These are phyloP conservation scores for Accipiter virgatus DNA, from an alignment of 2,113 vertebrate genomes.

Conservation along the genomic window DNA sequence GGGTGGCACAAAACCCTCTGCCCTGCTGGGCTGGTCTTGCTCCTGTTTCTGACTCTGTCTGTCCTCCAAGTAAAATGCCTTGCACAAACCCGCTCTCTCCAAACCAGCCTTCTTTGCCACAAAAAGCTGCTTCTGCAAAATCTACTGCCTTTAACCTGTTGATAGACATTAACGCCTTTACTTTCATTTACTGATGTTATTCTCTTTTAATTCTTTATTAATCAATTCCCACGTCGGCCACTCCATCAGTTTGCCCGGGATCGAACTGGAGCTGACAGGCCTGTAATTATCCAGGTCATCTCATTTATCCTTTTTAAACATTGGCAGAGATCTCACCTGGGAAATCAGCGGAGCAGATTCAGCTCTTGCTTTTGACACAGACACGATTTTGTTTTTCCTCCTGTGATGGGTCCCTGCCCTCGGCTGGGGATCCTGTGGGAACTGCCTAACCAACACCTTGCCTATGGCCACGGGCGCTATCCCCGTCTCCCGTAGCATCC, in stretches of 20 bases:
- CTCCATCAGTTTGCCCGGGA: background rate
- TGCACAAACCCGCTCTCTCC: background rate
- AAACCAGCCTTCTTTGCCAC: background rate
- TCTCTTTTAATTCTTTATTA: slow-evolving; percentile 44
- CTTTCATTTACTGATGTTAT: slow-evolving; percentile 10
- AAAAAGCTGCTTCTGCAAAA: background rate
- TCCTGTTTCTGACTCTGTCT: background rate
- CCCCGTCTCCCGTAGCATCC: background rate
- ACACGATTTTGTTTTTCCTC: background rate
- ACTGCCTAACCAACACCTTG: background rate
- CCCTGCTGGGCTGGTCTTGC: background rate
- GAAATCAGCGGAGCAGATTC: background rate
- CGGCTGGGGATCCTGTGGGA: background rate
- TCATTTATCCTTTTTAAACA: slow-evolving; percentile 32
- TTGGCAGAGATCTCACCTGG: slow-evolving; percentile 14
- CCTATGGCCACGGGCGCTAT: fast-evolving
- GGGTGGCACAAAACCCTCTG: background rate
- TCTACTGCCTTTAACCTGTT: background rate
- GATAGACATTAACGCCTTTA: background rate
- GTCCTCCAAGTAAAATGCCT: background rate
- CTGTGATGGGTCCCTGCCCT: background rate
- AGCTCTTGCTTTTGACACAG: background rate
- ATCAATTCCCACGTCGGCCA: slow-evolving; percentile 22
- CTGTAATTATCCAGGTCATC: slow-evolving; percentile 48
- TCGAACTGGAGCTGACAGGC: slow-evolving; percentile 29